phyloP scores from a whole-genome alignment of 2,113 vertebrate genomes.

The Cercocebus atys region DNA sequence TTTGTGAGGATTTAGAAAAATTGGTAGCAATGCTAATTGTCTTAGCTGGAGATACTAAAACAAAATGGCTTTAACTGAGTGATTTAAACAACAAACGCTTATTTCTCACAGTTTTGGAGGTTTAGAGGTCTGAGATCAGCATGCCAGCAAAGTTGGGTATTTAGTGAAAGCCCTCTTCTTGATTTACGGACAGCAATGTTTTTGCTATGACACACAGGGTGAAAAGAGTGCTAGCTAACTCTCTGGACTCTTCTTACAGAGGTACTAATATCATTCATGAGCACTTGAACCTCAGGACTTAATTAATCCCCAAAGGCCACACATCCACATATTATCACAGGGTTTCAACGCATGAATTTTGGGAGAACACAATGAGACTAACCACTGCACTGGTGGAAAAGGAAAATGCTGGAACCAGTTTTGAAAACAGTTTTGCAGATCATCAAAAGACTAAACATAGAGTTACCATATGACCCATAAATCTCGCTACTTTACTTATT shows the following conservation, averaged over 20 bases:
- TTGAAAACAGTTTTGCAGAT: background rate
- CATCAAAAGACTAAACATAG: background rate
- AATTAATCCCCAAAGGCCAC: background rate
- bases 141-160: background rate
- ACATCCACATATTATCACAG: background rate
- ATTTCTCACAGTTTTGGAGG: background rate
- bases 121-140: background rate
- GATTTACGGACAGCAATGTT: background rate
- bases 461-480: background rate
- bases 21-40: background rate
- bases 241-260: background rate
- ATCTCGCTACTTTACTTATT: background rate
- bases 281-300: background rate
- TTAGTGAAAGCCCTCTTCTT: background rate
- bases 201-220: background rate
- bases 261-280: background rate
- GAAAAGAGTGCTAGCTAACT: background rate
- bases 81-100: background rate
- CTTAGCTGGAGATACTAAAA: background rate
- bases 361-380: background rate
- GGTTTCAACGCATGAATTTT: background rate
- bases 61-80: background rate
- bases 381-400: background rate
- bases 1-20: background rate
- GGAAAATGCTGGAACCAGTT: background rate